Evolutionary conservation across 1,140 invertebrate species (phyloP).

Genomic region (Sesamia nonagrioides): DNA sequence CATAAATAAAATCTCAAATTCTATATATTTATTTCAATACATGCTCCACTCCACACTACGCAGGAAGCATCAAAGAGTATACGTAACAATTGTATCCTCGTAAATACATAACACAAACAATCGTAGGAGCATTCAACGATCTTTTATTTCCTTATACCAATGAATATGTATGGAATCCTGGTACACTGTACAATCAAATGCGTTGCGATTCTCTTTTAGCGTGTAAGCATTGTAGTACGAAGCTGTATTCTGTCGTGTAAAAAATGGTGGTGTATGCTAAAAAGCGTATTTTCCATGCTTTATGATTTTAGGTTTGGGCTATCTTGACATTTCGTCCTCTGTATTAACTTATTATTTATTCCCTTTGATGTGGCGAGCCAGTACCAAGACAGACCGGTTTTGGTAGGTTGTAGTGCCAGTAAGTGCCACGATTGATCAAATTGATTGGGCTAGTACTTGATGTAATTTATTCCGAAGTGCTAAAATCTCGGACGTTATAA

Average conservation of each 20-base stretch:
- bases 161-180: slow-evolving; percentile 43
- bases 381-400: no score
- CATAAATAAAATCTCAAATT: slow-evolving; percentile 16
- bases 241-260: slow-evolving; percentile 33
- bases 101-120: slow-evolving; percentile 45
- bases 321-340: no score
- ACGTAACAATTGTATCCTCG: slow-evolving; percentile 39
- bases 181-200: slow-evolving; percentile 38
- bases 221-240: slow-evolving; percentile 43
- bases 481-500: no score
- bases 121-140: slow-evolving; percentile 36
- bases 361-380: no score
- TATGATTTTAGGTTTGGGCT: not conserved
- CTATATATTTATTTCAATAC: slow-evolving; percentile 23
- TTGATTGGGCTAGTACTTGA: no score
- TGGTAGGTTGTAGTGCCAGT: no score
- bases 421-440: no score
- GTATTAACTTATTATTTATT: no score
- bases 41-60: slow-evolving; percentile 2
- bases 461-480: no score
- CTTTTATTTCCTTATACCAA: slow-evolving; percentile 31
- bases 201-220: slow-evolving; percentile 35
- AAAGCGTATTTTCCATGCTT: not conserved
- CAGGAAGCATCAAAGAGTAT: slow-evolving; percentile 33
- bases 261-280: slow-evolving; percentile 9